Conservation (phyloP, 2,113 vertebrate genomes). For the Neotoma lepida region DNA sequence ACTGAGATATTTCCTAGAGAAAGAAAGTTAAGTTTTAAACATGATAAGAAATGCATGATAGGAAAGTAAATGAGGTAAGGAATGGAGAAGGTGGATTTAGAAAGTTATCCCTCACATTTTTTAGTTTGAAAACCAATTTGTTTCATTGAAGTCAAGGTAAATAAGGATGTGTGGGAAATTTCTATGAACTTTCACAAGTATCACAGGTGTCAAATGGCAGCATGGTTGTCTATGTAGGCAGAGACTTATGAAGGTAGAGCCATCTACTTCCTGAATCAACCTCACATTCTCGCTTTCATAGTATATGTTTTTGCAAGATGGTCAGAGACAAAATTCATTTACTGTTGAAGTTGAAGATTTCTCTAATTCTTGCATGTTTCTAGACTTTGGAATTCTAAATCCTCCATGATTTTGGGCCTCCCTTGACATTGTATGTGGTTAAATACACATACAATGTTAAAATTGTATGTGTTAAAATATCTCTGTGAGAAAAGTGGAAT, state of each 20-base stretch:
- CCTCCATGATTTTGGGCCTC: background rate
- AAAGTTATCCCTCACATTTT: background rate
- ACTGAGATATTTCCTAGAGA: background rate
- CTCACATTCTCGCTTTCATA: background rate
- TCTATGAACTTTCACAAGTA: background rate
- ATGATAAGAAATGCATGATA: background rate
- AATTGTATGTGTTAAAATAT: too few relatives aligned
- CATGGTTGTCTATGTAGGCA: background rate
- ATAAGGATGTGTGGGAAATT: background rate
- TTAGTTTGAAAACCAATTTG: background rate
- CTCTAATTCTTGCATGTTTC: background rate
- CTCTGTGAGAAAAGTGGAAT: too few relatives aligned
- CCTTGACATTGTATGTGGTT: background rate
- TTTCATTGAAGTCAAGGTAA: conserved; percentile 37
- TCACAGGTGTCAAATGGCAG: background rate
- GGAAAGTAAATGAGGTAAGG: background rate
- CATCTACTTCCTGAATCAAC: background rate
- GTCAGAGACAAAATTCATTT: background rate
- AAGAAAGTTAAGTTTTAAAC: background rate
- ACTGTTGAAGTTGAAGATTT: background rate
- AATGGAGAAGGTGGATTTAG: background rate
- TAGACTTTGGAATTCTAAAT: background rate
- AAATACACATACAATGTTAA: too few relatives aligned
- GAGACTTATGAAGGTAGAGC: background rate
- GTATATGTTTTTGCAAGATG: background rate